These are phyloP conservation scores for Acanthornis magna DNA, from an alignment of 2,797 vertebrate genomes.

Conservation along the genomic window DNA sequence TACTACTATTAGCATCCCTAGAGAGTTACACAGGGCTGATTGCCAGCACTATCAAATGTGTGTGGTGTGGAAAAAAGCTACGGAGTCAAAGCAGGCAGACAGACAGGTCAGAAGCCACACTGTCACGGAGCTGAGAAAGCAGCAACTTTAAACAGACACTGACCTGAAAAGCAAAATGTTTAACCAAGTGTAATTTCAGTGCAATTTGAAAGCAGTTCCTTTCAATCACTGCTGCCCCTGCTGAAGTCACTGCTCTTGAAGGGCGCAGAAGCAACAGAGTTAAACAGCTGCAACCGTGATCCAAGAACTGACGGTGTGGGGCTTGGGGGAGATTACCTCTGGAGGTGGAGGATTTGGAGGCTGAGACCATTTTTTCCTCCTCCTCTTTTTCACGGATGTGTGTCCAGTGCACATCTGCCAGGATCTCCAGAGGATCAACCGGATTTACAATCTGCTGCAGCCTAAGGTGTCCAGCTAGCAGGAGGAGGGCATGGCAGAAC, in stretches of 20 bases:
- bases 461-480: slow-evolving; percentile 84
- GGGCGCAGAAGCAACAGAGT: neutral
- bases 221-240: neutral
- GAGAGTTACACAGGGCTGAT: neutral
- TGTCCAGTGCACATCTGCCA: slow-evolving; percentile 83
- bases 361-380: slow-evolving; percentile 76
- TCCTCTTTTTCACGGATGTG: slow-evolving; percentile 81
- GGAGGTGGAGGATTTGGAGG: slow-evolving; percentile 81
- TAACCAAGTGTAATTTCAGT: neutral
- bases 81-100: neutral
- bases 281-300: slow-evolving; percentile 2
- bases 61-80: neutral
- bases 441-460: slow-evolving; percentile 85
- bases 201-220: neutral
- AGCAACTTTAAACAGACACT: neutral
- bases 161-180: slow-evolving; percentile 32
- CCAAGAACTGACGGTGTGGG: neutral
- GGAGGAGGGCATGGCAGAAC: slow-evolving; percentile 17
- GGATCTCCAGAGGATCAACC: slow-evolving; percentile 83
- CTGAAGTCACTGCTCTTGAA: neutral
- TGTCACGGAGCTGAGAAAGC: neutral
- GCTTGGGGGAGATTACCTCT: slow-evolving; percentile 85
- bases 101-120: neutral
- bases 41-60: neutral
- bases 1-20: neutral